Conservation (phyloP, 2,888 invertebrate genomes). For the Spicauda simplicius region DNA sequence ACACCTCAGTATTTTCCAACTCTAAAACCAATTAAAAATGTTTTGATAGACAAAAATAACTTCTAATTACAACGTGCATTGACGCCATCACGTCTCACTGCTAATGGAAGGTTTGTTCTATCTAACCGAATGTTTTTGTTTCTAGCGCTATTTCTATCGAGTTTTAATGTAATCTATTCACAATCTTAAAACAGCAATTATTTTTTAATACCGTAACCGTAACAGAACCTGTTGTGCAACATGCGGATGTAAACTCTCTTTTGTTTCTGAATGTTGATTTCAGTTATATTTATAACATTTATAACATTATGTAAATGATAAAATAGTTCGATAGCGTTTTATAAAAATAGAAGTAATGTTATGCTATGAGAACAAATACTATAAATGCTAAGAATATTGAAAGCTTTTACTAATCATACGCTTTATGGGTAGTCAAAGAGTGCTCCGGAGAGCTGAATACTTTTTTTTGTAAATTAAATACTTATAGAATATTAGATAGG, state of each 20-base stretch:
- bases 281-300: background rate
- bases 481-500: no score
- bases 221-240: background rate
- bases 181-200: slow-evolving; percentile 21
- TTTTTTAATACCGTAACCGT: slow-evolving; percentile 9
- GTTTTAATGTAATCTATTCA: slow-evolving; percentile 31
- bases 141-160: slow-evolving; percentile 28
- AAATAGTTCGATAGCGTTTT: no score
- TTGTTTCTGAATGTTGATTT: background rate
- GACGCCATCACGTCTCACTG: slow-evolving; percentile 61
- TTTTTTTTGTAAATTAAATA: no score
- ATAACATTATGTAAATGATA: no score
- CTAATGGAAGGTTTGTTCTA: slow-evolving; percentile 66
- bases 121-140: slow-evolving; percentile 64
- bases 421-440: no score
- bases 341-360: no score
- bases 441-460: no score
- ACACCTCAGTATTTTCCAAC: slow-evolving; percentile 77
- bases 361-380: no score
- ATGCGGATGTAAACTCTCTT: background rate
- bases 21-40: slow-evolving; percentile 80
- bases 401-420: no score
- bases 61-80: slow-evolving; percentile 64
- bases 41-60: slow-evolving; percentile 82
- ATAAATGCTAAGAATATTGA: no score